phyloP scores from a whole-genome alignment of 2,113 vertebrate species.

The Ornithorhynchus anatinus region DNA sequence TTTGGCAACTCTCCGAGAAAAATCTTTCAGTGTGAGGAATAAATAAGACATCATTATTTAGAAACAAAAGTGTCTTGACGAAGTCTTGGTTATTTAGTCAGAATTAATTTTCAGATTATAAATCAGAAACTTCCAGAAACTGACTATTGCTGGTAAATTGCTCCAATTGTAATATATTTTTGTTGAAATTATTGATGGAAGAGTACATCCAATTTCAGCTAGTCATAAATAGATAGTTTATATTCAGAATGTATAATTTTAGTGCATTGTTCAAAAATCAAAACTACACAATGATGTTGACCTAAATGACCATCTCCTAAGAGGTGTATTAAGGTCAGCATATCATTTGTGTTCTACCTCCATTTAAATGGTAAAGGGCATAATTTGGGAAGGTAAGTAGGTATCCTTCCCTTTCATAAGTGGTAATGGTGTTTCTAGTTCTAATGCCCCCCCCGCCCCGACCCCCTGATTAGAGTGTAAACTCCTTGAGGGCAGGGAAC shows the following conservation, averaged over 20 bases:
- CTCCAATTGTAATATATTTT: background rate
- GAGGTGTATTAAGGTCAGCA: too few species aligned
- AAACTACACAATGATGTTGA: too few species aligned
- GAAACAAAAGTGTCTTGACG: background rate
- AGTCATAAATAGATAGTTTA: background rate
- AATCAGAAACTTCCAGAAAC: slow-evolving; percentile 18
- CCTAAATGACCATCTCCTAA: too few species aligned
- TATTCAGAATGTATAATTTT: background rate
- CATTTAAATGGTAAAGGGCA: too few species aligned
- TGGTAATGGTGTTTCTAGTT: too few species aligned
- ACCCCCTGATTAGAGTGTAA: too few species aligned
- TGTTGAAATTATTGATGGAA: background rate
- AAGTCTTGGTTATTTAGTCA: background rate
- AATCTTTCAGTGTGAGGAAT: background rate
- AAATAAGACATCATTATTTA: background rate
- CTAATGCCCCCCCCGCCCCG: too few species aligned
- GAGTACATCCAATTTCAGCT: background rate
- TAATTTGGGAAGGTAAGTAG: too few species aligned
- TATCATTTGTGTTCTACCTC: too few species aligned
- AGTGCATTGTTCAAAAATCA: background rate
- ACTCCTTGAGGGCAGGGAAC: too few species aligned
- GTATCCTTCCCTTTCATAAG: too few species aligned
- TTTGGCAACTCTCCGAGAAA: background rate
- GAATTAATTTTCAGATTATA: background rate
- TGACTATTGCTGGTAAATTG: background rate